A percentile compares a stretch with the other conserved stretches of the same genome.
Conservation (phyloP, 2,113 vertebrate genomes). For the Dromaius novaehollandiae region DNA sequence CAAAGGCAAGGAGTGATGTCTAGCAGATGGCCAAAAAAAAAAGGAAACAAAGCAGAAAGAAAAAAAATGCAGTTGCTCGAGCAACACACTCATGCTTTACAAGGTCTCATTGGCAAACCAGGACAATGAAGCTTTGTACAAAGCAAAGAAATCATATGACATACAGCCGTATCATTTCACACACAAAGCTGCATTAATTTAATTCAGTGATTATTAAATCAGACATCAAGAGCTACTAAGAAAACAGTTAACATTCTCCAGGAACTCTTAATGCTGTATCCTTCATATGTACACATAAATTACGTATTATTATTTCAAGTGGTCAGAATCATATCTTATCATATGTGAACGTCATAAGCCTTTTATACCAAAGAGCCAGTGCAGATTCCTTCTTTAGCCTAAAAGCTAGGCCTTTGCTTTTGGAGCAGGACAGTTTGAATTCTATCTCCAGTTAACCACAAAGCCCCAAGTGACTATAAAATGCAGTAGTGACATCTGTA, state of each 20-base stretch:
- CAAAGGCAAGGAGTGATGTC: background rate
- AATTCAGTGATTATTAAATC: background rate
- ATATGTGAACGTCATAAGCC: background rate
- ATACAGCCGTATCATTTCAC: background rate
- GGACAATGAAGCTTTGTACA: background rate
- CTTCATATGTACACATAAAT: background rate
- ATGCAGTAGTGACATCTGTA: constrained; percentile 26
- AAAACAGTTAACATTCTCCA: background rate
- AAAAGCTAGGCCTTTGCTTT: background rate
- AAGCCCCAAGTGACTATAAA: constrained; percentile 30
- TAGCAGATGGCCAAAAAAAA: background rate
- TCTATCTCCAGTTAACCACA: constrained; percentile 52
- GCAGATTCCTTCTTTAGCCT: background rate
- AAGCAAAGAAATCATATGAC: background rate
- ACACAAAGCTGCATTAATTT: background rate
- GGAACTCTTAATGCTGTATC: background rate
- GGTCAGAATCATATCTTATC: background rate
- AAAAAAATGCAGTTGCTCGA: background rate
- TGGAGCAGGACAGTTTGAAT: background rate
- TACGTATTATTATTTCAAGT: background rate
- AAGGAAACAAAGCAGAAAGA: background rate
- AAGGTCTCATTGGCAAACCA: background rate
- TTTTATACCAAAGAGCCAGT: background rate
- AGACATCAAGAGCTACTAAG: background rate
- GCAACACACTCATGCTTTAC: background rate